A percentile compares a stretch with the other conserved stretches of the same genome.
These are phyloP conservation scores for Lucifuga dentata DNA, from an alignment of 2,113 vertebrate genomes.

Conservation along the genomic window DNA sequence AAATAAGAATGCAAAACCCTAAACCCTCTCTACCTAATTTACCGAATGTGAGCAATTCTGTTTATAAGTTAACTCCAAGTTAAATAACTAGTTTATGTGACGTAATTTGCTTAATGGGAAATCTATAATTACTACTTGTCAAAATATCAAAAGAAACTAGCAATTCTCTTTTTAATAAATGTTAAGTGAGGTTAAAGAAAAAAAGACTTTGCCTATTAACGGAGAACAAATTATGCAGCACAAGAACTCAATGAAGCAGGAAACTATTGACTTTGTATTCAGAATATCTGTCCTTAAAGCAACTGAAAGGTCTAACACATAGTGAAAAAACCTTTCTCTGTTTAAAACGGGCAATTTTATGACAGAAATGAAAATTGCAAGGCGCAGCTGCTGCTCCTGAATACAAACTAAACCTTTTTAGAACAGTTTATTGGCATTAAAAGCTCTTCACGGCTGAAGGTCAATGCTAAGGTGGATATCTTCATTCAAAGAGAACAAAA, in stretches of 20 bases:
- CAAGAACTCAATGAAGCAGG: constrained; percentile 1
- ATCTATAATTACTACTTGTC: not conserved
- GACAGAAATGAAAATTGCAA: not conserved
- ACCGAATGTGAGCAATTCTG: not conserved
- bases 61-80: not conserved
- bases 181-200: not conserved
- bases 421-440: not conserved
- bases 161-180: not conserved
- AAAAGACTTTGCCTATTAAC: not conserved
- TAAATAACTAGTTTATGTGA: constrained; percentile 5
- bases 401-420: constrained; percentile 11
- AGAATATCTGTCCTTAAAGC: not conserved
- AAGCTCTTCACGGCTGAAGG: constrained; percentile 8
- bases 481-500: not conserved
- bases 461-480: constrained; percentile 4
- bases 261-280: constrained; percentile 6
- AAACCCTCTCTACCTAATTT: not conserved
- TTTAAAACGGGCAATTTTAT: not conserved
- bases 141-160: not conserved
- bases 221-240: not conserved
- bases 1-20: constrained; percentile 12
- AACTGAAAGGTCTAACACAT: constrained; percentile 5
- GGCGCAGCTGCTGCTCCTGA: constrained; percentile 1
- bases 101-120: not conserved
- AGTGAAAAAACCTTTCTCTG: not conserved